These are phyloP conservation scores for Reinhardtius hippoglossoides DNA, from an alignment of 2,113 vertebrate species.

Conservation along the genomic window DNA sequence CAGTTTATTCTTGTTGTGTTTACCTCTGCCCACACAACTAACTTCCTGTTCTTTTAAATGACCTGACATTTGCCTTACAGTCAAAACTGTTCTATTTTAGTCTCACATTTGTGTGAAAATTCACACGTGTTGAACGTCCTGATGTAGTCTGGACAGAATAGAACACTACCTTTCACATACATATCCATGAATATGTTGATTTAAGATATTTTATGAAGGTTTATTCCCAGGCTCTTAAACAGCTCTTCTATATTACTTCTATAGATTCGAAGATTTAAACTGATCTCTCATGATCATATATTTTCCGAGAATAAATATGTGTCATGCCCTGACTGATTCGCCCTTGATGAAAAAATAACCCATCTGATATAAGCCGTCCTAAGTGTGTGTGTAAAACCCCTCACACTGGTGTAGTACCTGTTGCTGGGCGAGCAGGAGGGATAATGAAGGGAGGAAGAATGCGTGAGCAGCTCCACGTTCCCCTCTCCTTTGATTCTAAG, in stretches of 20 bases:
- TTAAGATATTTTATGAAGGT: not conserved
- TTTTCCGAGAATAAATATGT: no score
- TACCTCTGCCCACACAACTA: conserved; percentile 28
- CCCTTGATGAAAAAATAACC: not conserved
- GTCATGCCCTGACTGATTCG: not conserved
- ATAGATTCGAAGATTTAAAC: not conserved
- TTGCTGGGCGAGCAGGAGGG: conserved; percentile 31
- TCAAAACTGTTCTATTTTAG: conserved; percentile 39
- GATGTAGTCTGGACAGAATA: not conserved
- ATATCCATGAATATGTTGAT: not conserved
- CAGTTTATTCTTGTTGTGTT: conserved; percentile 50
- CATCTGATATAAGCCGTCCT: conserved; percentile 1
- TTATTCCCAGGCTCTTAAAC: not conserved
- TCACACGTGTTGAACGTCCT: not conserved
- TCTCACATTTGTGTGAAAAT: conserved; percentile 24
- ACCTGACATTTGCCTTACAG: conserved; percentile 47
- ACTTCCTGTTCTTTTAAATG: conserved; percentile 40
- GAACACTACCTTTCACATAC: not conserved
- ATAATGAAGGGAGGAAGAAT: conserved; percentile 58
- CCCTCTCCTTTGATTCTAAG: conserved; percentile 61
- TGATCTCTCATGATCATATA: not conserved
- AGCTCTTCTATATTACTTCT: not conserved
- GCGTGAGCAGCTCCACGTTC: conserved; percentile 61
- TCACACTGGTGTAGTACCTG: conserved; percentile 1
- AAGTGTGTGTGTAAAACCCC: conserved; percentile 10